Evolutionary conservation across 2,113 vertebrate species (phyloP).

Genomic region (Orientallactaga bullata): DNA sequence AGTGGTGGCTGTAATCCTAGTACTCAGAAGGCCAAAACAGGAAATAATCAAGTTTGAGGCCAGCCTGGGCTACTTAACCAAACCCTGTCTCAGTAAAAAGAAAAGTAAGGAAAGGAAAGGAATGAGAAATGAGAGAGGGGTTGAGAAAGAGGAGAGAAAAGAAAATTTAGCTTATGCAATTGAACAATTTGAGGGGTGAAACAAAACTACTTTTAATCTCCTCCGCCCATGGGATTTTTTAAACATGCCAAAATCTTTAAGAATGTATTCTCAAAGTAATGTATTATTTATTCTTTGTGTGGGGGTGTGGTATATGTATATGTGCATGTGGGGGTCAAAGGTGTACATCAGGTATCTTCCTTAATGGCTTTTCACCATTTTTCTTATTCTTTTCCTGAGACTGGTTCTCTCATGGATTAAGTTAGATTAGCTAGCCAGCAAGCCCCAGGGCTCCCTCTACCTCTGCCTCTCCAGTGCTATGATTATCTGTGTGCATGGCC

Average conservation of each 20-base stretch:
- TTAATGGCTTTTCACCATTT: too few species aligned
- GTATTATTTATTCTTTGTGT: too few species aligned
- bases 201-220: constrained; percentile 7
- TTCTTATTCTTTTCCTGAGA: too few species aligned
- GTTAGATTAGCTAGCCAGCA: too few species aligned
- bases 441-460: too few species aligned
- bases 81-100: neutral
- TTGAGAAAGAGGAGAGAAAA: neutral
- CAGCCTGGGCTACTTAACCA: neutral
- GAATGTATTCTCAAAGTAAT: neutral
- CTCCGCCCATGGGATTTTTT: neutral
- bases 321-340: too few species aligned
- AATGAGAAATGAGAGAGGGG: neutral
- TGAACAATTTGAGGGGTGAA: neutral
- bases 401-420: too few species aligned
- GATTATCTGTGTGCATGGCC: too few species aligned
- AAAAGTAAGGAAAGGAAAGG: neutral
- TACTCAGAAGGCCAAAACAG: neutral
- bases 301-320: too few species aligned
- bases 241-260: neutral
- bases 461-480: too few species aligned
- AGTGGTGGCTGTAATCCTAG: neutral
- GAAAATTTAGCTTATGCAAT: neutral
- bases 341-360: too few species aligned
- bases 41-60: neutral